phyloP scores from a whole-genome alignment of 2,888 invertebrate genomes.

The Drosophila anomelani region DNA sequence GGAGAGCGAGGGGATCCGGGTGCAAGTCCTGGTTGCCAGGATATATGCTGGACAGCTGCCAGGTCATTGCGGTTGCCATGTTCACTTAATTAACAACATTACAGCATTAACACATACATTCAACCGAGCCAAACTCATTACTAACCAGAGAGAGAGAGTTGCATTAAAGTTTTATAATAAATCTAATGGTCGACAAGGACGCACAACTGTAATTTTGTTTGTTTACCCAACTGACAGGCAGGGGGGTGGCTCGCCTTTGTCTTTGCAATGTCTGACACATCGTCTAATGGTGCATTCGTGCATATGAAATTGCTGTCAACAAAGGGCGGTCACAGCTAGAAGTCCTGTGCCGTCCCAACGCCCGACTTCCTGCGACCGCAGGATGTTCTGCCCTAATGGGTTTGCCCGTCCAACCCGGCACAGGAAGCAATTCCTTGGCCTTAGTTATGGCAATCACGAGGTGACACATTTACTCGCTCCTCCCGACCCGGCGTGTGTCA shows the following conservation, averaged over 20 bases:
- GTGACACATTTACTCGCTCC: constrained; percentile 30
- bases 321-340: constrained; percentile 46
- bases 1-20: background rate
- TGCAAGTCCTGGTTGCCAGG: background rate
- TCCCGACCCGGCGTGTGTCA: constrained; percentile 3
- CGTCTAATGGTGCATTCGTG: constrained; percentile 68
- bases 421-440: constrained; percentile 20
- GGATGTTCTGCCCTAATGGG: constrained; percentile 65
- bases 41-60: constrained; percentile 39
- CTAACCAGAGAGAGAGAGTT: constrained; percentile 1
- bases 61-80: constrained; percentile 33
- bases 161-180: constrained; percentile 57
- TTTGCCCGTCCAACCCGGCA: constrained; percentile 28
- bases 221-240: constrained; percentile 36
- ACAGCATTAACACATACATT: constrained; percentile 54
- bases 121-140: background rate
- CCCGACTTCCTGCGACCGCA: constrained; percentile 56
- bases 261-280: constrained; percentile 50
- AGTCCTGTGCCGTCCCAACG: constrained; percentile 33
- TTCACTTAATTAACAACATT: constrained; percentile 70
- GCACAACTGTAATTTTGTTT: constrained; percentile 54
- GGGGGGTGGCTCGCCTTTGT: constrained; percentile 40
- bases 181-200: constrained; percentile 49
- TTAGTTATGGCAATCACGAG: constrained; percentile 44
- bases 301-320: constrained; percentile 73